Percentiles rank a stretch among this genome's conserved stretches.
Conservation (phyloP, 35 echinoderm and acorn worm genomes). For the Anneissia japonica region DNA sequence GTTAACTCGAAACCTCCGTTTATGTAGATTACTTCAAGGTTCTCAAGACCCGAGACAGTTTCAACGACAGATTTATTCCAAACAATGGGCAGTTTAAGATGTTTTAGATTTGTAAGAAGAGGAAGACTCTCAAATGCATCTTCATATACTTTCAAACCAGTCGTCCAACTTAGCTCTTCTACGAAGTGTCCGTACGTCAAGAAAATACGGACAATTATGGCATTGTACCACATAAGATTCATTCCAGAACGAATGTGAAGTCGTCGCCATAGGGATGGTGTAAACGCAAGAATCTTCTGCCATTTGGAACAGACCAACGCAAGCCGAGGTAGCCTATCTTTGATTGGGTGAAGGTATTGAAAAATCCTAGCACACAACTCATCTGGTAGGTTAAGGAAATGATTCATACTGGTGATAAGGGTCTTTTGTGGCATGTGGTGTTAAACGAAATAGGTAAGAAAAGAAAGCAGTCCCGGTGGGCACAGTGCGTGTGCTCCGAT, state of each 20-base stretch:
- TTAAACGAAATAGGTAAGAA: no score
- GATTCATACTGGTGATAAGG: neutral
- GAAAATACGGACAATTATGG: slow-evolving; percentile 51
- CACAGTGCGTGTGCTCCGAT: no score
- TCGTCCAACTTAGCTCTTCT: slow-evolving; percentile 61
- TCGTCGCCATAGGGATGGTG: slow-evolving; percentile 63
- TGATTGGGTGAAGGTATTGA: slow-evolving; percentile 60
- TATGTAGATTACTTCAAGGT: slow-evolving; percentile 64
- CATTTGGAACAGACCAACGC: slow-evolving; percentile 71
- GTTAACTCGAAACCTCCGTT: slow-evolving; percentile 81
- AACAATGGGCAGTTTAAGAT: slow-evolving; percentile 68
- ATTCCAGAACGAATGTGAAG: slow-evolving; percentile 45
- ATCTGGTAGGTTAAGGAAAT: slow-evolving; percentile 65
- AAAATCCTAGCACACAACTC: slow-evolving; percentile 76
- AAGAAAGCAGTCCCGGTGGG: no score
- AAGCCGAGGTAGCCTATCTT: slow-evolving; percentile 60
- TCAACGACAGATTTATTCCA: slow-evolving; percentile 85
- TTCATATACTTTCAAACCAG: slow-evolving; percentile 72
- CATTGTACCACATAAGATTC: slow-evolving; percentile 25
- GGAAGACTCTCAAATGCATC: slow-evolving; percentile 69
- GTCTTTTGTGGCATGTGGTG: no score
- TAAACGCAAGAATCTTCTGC: slow-evolving; percentile 60
- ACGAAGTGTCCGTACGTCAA: slow-evolving; percentile 69
- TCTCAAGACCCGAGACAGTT: slow-evolving; percentile 42
- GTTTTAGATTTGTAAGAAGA: slow-evolving; percentile 44